These are phyloP conservation scores for Brachionus rotundiformis DNA, from an alignment of 1,140 invertebrate genomes.

Conservation along the genomic window DNA sequence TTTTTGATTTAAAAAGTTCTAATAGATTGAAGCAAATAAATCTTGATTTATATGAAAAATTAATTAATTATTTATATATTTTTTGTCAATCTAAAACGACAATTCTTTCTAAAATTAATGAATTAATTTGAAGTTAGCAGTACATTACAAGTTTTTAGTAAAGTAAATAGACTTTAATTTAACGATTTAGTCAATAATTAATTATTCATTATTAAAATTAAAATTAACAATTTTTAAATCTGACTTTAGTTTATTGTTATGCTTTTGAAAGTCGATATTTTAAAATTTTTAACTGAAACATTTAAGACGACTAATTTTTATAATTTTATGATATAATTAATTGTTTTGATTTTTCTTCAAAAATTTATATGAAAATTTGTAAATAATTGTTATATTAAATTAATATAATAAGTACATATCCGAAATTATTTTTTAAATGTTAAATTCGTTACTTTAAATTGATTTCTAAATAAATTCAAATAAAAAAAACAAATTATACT, in stretches of 20 bases:
- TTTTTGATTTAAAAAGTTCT: not conserved
- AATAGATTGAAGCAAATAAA: not conserved
- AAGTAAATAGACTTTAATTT: not conserved
- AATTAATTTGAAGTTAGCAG: not conserved
- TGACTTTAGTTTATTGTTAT: not conserved
- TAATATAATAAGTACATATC: too few relatives aligned
- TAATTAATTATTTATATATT: not conserved
- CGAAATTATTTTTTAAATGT: too few relatives aligned
- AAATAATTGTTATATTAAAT: too few relatives aligned
- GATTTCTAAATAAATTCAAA: too few relatives aligned
- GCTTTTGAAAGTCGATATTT: too few relatives aligned
- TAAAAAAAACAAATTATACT: not conserved
- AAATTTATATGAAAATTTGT: too few relatives aligned
- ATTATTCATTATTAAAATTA: not conserved
- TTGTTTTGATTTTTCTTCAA: too few relatives aligned
- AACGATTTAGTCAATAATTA: not conserved
- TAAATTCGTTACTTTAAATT: too few relatives aligned
- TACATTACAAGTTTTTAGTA: not conserved
- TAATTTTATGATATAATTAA: too few relatives aligned
- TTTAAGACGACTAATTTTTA: too few relatives aligned
- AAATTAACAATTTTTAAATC: not conserved
- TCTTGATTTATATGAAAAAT: not conserved
- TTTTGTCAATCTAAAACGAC: not conserved
- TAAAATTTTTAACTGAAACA: too few relatives aligned
- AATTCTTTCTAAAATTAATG: not conserved